Base-by-base conservation (phyloP, 2,888 invertebrate species). In the Perdita meconis region DNA sequence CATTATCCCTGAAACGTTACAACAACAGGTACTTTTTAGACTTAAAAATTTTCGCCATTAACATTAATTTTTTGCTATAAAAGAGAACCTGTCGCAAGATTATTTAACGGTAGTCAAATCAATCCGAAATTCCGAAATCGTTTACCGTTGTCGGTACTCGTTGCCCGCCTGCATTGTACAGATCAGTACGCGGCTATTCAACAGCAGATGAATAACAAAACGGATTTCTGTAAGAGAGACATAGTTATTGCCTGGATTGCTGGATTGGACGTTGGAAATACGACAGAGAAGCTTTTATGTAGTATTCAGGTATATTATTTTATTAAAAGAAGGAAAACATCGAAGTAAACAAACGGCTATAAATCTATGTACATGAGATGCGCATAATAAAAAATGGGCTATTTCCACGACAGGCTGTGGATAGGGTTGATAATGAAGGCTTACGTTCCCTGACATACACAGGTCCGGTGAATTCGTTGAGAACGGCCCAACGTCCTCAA, bases 161-260 rank as follows among this genome's bases (percentile, higher is more conserved):
- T 90, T 10, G 91, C 92, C 6, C 87, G 90, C 13, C 64, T 92
- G 12, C 87, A 88, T 36, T 86, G 81, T 50, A 84, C 79, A 22
- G 86, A 79, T 69, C 61, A 80, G 40, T 83, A 84, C 55, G 57
- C n/a, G n/a, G n/a, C n/a, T 72, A 8, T 74, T 47, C 8, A 65
- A 71, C n/a, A 85, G 6, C 74, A 88, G 24, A 76, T 81, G 24
- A 71, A 82, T 61, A 83, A 83, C 3, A 71, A 83, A 19, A 86
- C 88, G 19, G 80, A 76, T 26, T 83, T 80, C 24, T 74, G 76
- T 4, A 82, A 86, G n/a, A 88, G 88, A 5, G 88, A 91, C 55
- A 83, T 90, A 16, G 86, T 92, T 40, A 90, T 92, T 34, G 88
- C 87, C 10, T 92, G 92, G 92, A 85, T 92, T n/a, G 91, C 91